Conservation (phyloP, 1,140 invertebrate species). For the Brachionus manjavacas region DNA sequence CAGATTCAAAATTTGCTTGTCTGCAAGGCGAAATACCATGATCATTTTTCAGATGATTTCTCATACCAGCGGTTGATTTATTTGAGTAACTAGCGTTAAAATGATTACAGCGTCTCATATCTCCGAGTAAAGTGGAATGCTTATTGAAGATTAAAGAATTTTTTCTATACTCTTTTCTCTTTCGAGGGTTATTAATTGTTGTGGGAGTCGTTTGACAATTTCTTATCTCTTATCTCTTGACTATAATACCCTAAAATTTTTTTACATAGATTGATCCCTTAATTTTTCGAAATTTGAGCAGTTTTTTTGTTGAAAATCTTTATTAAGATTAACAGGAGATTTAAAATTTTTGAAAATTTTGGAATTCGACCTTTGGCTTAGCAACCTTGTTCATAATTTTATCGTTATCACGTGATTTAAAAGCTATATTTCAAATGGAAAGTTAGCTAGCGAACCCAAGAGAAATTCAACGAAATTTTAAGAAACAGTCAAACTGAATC, state of each 20-base stretch:
- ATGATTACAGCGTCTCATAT: neutral
- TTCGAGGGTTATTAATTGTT: neutral
- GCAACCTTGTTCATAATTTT: too few species aligned
- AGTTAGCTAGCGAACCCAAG: too few species aligned
- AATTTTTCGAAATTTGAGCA: too few species aligned
- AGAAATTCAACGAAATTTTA: too few species aligned
- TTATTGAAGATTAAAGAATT: neutral
- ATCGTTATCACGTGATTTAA: too few species aligned
- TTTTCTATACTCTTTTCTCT: neutral
- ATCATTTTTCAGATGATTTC: neutral
- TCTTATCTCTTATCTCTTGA: neutral
- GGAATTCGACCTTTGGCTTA: too few species aligned
- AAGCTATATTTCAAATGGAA: too few species aligned
- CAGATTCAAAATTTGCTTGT: neutral
- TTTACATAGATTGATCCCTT: too few species aligned
- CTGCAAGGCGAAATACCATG: neutral
- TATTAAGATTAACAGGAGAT: too few species aligned
- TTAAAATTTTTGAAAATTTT: too few species aligned
- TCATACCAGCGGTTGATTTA: neutral
- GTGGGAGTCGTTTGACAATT: neutral
- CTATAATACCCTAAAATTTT: neutral
- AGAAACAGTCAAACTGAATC: too few species aligned
- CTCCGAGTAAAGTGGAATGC: neutral
- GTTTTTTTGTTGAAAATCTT: too few species aligned
- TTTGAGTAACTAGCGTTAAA: neutral